Conservation (phyloP, 2,797 vertebrate species). For the Acanthurus lineatus region DNA sequence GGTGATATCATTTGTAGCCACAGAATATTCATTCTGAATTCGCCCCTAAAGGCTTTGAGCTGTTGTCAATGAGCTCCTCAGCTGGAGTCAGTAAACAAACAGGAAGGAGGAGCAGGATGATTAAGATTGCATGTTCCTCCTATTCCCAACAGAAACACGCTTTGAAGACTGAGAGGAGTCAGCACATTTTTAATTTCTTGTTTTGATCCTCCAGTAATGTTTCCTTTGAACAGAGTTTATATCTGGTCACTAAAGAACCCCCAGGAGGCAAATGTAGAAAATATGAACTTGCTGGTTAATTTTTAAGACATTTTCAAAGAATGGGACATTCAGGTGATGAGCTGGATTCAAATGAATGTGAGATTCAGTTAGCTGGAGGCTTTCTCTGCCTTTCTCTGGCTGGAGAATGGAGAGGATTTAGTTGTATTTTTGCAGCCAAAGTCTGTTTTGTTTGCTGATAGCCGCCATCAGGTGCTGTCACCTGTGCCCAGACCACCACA, state of each 20-base stretch:
- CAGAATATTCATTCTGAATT: neutral
- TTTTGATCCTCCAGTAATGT: slow-evolving; percentile 9
- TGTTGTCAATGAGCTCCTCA: slow-evolving; percentile 1
- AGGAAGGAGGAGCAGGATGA: slow-evolving; percentile 27
- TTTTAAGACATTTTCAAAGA: neutral
- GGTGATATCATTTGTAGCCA: too few species aligned
- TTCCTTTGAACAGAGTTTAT: slow-evolving; percentile 5
- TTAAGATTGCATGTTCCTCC: slow-evolving; percentile 44
- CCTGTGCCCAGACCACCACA: slow-evolving; percentile 45
- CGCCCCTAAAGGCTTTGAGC: neutral
- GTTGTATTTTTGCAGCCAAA: slow-evolving; percentile 25
- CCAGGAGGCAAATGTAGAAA: neutral
- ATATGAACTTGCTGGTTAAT: neutral
- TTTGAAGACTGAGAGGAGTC: slow-evolving; percentile 41
- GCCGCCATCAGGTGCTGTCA: slow-evolving; percentile 31
- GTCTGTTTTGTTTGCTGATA: slow-evolving; percentile 27
- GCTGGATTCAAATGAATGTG: slow-evolving; percentile 6
- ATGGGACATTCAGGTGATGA: neutral
- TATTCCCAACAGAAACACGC: slow-evolving; percentile 29
- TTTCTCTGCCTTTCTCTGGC: neutral
- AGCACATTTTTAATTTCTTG: slow-evolving; percentile 28
- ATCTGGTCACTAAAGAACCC: neutral
- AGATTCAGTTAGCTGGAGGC: neutral
- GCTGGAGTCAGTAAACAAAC: neutral
- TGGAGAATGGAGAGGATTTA: neutral